These are phyloP conservation scores for Pachypanchax playfairii DNA, from an alignment of 2,113 vertebrate genomes.

Conservation along the genomic window DNA sequence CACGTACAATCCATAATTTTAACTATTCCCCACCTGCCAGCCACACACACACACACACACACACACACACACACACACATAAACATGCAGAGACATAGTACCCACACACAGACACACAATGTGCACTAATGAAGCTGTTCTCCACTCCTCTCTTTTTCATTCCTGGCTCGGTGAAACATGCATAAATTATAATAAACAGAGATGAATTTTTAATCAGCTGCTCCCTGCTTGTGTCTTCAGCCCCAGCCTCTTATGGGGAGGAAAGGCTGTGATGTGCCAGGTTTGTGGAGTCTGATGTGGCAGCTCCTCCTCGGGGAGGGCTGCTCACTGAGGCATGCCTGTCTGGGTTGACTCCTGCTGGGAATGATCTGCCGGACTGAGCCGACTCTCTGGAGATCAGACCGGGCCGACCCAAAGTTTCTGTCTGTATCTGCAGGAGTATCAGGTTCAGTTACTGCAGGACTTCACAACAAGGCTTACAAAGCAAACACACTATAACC, in stretches of 20 bases:
- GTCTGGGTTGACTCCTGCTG: slow-evolving; percentile 45
- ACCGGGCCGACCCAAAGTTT: background rate
- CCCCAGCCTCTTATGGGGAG: slow-evolving; percentile 56
- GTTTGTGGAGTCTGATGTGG: slow-evolving; percentile 52
- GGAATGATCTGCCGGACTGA: slow-evolving; percentile 45
- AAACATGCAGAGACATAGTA: slow-evolving; percentile 29
- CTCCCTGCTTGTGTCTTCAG: slow-evolving; percentile 65
- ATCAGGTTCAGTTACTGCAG: background rate
- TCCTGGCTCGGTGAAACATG: slow-evolving; percentile 73
- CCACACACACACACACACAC: slow-evolving; percentile 43
- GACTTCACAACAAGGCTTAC: background rate
- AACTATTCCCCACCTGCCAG: slow-evolving; percentile 71
- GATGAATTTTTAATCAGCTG: slow-evolving; percentile 78
- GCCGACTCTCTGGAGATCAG: slow-evolving; percentile 37
- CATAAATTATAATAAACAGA: slow-evolving; percentile 80
- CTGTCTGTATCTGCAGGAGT: slow-evolving; percentile 15
- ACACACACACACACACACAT: slow-evolving; percentile 28
- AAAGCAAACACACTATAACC: background rate
- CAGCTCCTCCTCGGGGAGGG: slow-evolving; percentile 54
- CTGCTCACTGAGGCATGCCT: slow-evolving; percentile 55
- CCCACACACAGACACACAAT: slow-evolving; percentile 63
- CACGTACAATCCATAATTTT: slow-evolving; percentile 71
- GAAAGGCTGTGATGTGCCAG: slow-evolving; percentile 60
- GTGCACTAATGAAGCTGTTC: slow-evolving; percentile 78
- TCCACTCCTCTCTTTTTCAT: slow-evolving; percentile 54